Conservation (phyloP, 2,888 invertebrate species). For the Yponomeuta malinellus region DNA sequence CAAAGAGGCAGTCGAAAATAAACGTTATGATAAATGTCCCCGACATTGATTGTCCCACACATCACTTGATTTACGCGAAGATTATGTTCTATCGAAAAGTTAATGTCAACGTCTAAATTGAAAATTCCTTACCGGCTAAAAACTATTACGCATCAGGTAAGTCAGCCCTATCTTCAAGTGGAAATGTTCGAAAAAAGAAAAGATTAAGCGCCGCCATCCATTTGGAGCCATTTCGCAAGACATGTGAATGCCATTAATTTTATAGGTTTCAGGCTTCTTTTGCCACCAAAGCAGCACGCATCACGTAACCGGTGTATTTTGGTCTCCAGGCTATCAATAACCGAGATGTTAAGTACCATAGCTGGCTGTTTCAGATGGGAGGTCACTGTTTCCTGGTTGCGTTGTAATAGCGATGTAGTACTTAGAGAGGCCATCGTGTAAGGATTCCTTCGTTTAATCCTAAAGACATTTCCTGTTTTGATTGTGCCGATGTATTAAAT, state of each 20-base stretch:
- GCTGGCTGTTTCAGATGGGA: not conserved
- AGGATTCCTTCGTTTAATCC: conserved; percentile 23
- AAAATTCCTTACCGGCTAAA: not conserved
- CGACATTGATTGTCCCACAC: too few relatives aligned
- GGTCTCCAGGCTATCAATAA: conserved; percentile 20
- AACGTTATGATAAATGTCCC: too few relatives aligned
- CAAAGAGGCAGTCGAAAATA: too few relatives aligned
- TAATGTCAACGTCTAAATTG: not conserved
- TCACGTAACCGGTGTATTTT: conserved; percentile 29
- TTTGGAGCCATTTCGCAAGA: conserved; percentile 38
- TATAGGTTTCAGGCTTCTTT: conserved; percentile 38
- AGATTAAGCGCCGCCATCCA: conserved; percentile 26
- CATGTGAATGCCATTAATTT: conserved; percentile 54
- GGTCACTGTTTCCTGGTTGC: conserved; percentile 20
- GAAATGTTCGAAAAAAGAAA: conserved; percentile 18
- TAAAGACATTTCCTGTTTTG: conserved; percentile 29
- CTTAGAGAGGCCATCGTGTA: conserved; percentile 35
- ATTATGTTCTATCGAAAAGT: too few relatives aligned
- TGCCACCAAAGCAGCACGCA: conserved; percentile 24
- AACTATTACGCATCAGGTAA: conserved; percentile 4
- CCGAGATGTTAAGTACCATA: not conserved
- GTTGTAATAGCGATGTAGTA: conserved; percentile 37
- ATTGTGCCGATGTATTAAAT: conserved; percentile 31
- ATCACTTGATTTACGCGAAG: too few relatives aligned
- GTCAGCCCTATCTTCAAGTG: not conserved